These are phyloP conservation scores for Pristionchus japonicus DNA, from an alignment of 2,888 invertebrate species.

Conservation along the genomic window DNA sequence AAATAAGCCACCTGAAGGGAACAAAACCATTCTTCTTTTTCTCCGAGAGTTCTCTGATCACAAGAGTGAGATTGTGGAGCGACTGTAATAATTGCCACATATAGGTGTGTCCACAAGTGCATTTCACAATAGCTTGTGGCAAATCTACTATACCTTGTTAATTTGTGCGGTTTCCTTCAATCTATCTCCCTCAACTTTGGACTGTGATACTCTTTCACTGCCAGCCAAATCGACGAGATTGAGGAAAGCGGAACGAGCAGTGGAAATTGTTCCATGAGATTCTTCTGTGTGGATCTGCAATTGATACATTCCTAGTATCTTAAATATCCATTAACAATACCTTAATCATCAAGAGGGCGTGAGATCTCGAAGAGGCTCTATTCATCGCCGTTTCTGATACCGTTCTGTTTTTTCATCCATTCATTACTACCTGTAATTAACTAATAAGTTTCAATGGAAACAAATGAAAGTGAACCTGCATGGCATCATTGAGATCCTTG, in stretches of 20 bases:
- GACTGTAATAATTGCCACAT: slow-evolving; percentile 59
- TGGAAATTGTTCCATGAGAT: too few relatives aligned
- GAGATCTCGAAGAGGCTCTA: slow-evolving; percentile 76
- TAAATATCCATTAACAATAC: too few relatives aligned
- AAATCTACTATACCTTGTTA: slow-evolving; percentile 67
- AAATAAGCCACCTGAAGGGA: not conserved
- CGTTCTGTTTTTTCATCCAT: slow-evolving; percentile 76
- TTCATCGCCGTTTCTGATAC: slow-evolving; percentile 77
- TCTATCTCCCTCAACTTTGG: slow-evolving; percentile 75
- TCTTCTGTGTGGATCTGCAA: too few relatives aligned
- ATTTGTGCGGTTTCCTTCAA: slow-evolving; percentile 77
- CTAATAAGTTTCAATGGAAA: too few relatives aligned
- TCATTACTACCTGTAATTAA: slow-evolving; percentile 74
- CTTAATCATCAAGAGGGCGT: slow-evolving; percentile 76
- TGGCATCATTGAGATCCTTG: not conserved
- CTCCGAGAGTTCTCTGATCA: slow-evolving; percentile 77
- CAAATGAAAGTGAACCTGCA: slow-evolving; percentile 1
- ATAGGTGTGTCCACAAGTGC: too few relatives aligned
- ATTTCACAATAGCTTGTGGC: too few relatives aligned
- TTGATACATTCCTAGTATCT: too few relatives aligned
- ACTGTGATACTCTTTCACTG: slow-evolving; percentile 67
- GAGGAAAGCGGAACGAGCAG: too few relatives aligned
- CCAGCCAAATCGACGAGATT: too few relatives aligned
- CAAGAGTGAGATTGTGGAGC: slow-evolving; percentile 76
- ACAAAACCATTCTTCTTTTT: slow-evolving; percentile 58